These are phyloP conservation scores for Sebastolobus alascanus DNA, from an alignment of 2,797 vertebrate species.

Conservation along the genomic window DNA sequence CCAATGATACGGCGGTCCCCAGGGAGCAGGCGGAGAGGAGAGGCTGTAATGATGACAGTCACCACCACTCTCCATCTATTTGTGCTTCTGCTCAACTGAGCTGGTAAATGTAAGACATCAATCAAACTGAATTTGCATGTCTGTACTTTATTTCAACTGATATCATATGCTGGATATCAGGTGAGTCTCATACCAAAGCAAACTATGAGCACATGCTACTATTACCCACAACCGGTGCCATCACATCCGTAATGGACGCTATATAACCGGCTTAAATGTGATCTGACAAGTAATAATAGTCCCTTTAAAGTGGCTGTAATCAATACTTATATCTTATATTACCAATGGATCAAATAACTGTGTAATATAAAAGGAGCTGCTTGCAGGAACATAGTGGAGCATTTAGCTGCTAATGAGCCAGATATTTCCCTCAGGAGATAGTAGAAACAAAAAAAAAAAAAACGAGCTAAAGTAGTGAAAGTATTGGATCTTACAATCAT, in stretches of 20 bases:
- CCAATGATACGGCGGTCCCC: constrained; percentile 72
- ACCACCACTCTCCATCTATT: constrained; percentile 54
- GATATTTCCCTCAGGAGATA: neutral
- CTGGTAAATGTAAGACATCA: constrained; percentile 52
- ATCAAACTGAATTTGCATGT: constrained; percentile 45
- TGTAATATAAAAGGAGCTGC: neutral
- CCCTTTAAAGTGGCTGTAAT: neutral
- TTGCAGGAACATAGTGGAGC: neutral
- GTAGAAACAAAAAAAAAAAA: neutral
- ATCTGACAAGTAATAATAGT: neutral
- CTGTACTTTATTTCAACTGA: constrained; percentile 22
- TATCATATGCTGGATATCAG: neutral
- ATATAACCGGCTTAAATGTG: neutral
- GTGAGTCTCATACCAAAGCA: neutral
- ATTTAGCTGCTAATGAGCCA: neutral
- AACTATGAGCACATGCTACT: neutral
- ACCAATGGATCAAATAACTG: neutral
- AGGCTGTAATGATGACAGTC: constrained; percentile 73
- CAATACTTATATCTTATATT: neutral
- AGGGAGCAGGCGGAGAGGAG: constrained; percentile 61
- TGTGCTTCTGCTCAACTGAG: constrained; percentile 60
- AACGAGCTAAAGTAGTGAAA: neutral
- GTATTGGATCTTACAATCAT: neutral
- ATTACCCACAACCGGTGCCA: neutral
- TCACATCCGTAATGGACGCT: neutral